Conservation (phyloP, 2,113 vertebrate genomes). For the Xyrauchen texanus region DNA sequence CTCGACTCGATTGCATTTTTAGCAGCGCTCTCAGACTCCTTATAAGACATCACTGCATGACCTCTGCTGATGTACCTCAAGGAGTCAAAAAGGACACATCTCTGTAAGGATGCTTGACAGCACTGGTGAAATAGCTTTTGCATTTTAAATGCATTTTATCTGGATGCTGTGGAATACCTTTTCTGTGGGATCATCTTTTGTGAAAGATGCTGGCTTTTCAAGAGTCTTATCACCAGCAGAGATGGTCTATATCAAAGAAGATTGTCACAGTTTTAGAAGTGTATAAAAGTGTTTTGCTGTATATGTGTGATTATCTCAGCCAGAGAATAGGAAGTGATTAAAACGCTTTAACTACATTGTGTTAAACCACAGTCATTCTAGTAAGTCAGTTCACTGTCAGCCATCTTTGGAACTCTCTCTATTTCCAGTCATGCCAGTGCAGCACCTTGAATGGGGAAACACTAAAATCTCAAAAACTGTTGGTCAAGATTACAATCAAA, state of each 20-base stretch:
- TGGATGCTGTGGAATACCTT: not conserved
- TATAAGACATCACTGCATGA: slow-evolving; percentile 1
- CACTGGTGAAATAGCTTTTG: slow-evolving; percentile 17
- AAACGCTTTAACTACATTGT: not conserved
- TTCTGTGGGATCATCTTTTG: not conserved
- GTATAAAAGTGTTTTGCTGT: too few relatives aligned
- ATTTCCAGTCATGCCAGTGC: too few relatives aligned
- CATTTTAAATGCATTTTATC: slow-evolving; percentile 25
- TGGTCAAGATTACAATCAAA: too few relatives aligned
- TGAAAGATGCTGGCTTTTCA: not conserved
- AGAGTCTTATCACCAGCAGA: not conserved
- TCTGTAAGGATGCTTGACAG: slow-evolving; percentile 11
- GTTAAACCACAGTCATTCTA: not conserved
- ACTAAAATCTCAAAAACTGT: too few relatives aligned
- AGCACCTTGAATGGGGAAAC: too few relatives aligned
- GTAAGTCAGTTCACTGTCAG: too few relatives aligned
- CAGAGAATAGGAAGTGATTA: not conserved
- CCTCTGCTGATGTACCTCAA: slow-evolving; percentile 38
- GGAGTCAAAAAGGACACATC: slow-evolving; percentile 15
- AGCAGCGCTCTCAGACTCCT: not conserved
- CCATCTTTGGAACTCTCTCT: too few relatives aligned
- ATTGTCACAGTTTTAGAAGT: not conserved
- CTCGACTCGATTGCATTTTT: slow-evolving; percentile 2
- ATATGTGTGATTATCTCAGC: not conserved
- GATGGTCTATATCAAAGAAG: slow-evolving; percentile 3